Percentiles rank a stretch among this genome's conserved stretches.
phyloP scores from a whole-genome alignment of 2,888 invertebrate species.

The Camponotus fellah region DNA sequence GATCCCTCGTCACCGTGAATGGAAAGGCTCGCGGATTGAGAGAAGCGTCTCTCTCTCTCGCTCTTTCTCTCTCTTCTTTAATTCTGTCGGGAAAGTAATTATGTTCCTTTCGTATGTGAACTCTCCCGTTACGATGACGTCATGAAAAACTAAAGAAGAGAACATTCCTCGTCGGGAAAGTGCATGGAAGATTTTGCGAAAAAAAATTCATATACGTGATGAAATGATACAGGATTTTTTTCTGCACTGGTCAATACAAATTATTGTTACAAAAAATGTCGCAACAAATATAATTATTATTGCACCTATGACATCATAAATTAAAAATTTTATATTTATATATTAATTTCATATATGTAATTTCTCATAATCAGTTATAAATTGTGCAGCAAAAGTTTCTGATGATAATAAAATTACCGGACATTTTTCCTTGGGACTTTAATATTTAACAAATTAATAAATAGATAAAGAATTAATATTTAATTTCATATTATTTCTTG shows the following conservation, averaged over 20 bases:
- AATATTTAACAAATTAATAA: too few species aligned
- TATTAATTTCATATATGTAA: not conserved
- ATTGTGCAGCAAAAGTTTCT: not conserved
- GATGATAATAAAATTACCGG: not conserved
- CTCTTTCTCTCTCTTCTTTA: constrained; percentile 40
- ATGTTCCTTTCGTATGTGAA: constrained; percentile 29
- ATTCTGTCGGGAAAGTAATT: constrained; percentile 50
- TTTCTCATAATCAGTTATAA: not conserved
- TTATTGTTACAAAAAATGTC: not conserved
- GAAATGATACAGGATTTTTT: not conserved
- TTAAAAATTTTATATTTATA: not conserved
- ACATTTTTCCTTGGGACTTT: not conserved
- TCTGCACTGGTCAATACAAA: not conserved
- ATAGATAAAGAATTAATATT: too few species aligned
- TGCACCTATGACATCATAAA: not conserved
- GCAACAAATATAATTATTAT: not conserved
- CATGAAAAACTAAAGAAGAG: not conserved
- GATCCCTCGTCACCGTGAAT: constrained; percentile 74
- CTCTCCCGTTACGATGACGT: not conserved
- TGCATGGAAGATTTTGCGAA: not conserved
- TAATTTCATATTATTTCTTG: not conserved
- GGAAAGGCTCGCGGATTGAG: constrained; percentile 70
- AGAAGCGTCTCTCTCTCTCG: constrained; percentile 26
- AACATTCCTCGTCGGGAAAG: constrained; percentile 12
- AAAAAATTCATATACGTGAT: not conserved